A percentile compares a stretch with the other conserved stretches of the same genome.
phyloP scores from a whole-genome alignment of 2,888 invertebrate species.

The Chymomyza fuscimana region DNA sequence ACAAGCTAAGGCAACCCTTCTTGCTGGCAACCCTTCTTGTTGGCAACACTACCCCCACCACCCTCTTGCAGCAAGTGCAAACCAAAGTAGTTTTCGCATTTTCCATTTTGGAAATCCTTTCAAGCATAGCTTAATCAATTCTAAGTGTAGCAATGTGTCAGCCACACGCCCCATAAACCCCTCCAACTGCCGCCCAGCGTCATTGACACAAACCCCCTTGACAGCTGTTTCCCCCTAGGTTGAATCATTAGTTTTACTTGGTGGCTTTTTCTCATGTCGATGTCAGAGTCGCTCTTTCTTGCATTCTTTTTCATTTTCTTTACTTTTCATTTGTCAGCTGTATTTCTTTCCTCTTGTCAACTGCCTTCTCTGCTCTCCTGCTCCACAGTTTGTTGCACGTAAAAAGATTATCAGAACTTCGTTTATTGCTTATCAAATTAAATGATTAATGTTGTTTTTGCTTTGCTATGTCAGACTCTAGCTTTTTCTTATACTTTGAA shows the following conservation, averaged over 20 bases:
- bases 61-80: conserved; percentile 55
- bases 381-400: conserved; percentile 29
- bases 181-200: background rate
- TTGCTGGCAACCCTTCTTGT: background rate
- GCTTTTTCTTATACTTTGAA: conserved; percentile 31
- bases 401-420: conserved; percentile 64
- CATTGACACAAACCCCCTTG: background rate
- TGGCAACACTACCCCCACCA: background rate
- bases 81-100: conserved; percentile 57
- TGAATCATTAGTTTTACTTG: conserved; percentile 2
- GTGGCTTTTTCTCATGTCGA: background rate
- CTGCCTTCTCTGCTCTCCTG: background rate
- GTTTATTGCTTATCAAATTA: conserved; percentile 73
- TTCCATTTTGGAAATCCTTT: conserved; percentile 46
- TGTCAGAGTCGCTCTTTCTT: background rate
- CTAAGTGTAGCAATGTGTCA: conserved; percentile 68
- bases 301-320: background rate
- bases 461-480: conserved; percentile 6
- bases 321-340: background rate
- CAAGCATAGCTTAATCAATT: conserved; percentile 66
- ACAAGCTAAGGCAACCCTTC: conserved; percentile 61
- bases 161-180: conserved; percentile 20
- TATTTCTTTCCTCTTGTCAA: background rate
- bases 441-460: conserved; percentile 63
- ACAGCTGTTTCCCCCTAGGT: background rate